These are phyloP conservation scores for Drosophila buzzatii DNA, from an alignment of 2,888 invertebrate species.

Conservation along the genomic window DNA sequence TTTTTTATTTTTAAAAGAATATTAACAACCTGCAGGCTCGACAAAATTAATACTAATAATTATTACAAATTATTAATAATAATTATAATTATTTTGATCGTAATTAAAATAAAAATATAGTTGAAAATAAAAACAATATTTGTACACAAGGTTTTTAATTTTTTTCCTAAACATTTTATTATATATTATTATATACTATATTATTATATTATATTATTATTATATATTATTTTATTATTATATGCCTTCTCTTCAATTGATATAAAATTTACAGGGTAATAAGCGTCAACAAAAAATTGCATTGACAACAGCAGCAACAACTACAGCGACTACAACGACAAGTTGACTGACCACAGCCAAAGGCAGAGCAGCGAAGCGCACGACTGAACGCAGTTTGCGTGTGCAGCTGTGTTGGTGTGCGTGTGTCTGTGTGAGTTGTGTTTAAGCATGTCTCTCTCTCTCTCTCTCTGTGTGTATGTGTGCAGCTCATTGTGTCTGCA, in stretches of 20 bases:
- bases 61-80: too few species aligned
- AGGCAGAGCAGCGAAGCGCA: slow-evolving; percentile 26
- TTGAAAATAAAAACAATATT: too few species aligned
- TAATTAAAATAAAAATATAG: too few species aligned
- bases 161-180: too few species aligned
- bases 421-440: slow-evolving; percentile 14
- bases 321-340: neutral
- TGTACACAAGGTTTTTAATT: too few species aligned
- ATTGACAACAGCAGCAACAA: neutral
- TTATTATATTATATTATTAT: neutral
- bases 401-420: neutral
- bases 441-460: neutral
- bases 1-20: too few species aligned
- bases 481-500: slow-evolving; percentile 16
- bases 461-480: neutral
- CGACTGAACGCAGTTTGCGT: slow-evolving; percentile 35
- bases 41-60: too few species aligned
- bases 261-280: slow-evolving; percentile 2
- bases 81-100: too few species aligned
- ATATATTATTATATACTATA: too few species aligned
- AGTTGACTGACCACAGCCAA: slow-evolving; percentile 38
- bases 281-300: slow-evolving; percentile 12
- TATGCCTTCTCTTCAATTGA: neutral
- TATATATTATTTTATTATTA: too few species aligned
- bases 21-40: too few species aligned